Evolutionary conservation across 92 coral and sea anemone species (phyloP).

Genomic region (Porites cylindrica): DNA sequence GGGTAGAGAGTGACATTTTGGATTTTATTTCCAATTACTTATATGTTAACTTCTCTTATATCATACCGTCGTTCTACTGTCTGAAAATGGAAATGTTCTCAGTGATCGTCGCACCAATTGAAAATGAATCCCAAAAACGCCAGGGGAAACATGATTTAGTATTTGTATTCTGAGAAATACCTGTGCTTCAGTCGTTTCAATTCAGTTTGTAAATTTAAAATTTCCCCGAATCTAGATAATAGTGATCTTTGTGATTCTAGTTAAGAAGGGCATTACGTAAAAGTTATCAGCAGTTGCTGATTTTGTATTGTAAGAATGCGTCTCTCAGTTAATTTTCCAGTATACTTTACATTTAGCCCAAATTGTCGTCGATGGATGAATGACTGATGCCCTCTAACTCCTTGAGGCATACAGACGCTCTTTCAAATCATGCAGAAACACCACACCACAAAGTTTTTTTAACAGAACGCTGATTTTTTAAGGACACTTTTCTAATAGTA

Average conservation of each 20-base stretch:
- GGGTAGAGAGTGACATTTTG: slow-evolving; percentile 23
- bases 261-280: slow-evolving; percentile 35
- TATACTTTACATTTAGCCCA: slow-evolving; percentile 28
- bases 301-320: slow-evolving; percentile 30
- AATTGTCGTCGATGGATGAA: slow-evolving; percentile 30
- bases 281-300: slow-evolving; percentile 42
- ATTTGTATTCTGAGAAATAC: slow-evolving; percentile 27
- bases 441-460: slow-evolving; percentile 17
- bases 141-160: slow-evolving; percentile 24
- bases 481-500: slow-evolving; percentile 21
- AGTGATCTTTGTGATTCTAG: slow-evolving; percentile 17
- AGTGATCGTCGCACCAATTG: slow-evolving; percentile 30
- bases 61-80: slow-evolving; percentile 29
- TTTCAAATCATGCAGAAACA: slow-evolving; percentile 36
- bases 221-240: slow-evolving; percentile 24
- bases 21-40: slow-evolving; percentile 26
- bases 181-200: slow-evolving; percentile 21
- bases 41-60: slow-evolving; percentile 18
- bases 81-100: slow-evolving; percentile 15
- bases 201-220: too few species aligned
- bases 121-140: slow-evolving; percentile 35
- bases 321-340: slow-evolving; percentile 25
- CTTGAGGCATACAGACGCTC: slow-evolving; percentile 15
- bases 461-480: slow-evolving; percentile 13
- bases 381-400: slow-evolving; percentile 24